A percentile compares a stretch with the other conserved stretches of the same genome.
phyloP scores from a whole-genome alignment of 2,797 vertebrate species.

The Adrianichthys oophorus region DNA sequence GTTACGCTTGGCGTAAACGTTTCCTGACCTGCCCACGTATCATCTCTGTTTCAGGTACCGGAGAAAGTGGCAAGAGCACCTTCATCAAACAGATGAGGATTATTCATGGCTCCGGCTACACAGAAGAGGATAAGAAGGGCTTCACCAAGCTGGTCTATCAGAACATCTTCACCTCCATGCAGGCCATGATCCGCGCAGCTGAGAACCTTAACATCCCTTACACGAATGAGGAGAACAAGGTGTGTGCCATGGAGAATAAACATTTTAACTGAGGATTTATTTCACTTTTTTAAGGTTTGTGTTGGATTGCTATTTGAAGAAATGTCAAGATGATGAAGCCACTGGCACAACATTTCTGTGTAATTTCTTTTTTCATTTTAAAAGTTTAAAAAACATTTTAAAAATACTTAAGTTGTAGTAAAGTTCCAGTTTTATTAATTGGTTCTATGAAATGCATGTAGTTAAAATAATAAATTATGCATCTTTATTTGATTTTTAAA shows the following conservation, averaged over 20 bases:
- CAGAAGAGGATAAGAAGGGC: slow-evolving; percentile 95
- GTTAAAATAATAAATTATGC: too few relatives aligned
- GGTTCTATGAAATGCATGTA: too few relatives aligned
- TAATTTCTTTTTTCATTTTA: too few relatives aligned
- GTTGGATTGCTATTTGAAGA: too few relatives aligned
- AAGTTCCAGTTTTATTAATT: too few relatives aligned
- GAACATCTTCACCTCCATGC: slow-evolving; percentile 99
- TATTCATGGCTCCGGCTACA: slow-evolving; percentile 97
- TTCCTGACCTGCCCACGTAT: not conserved
- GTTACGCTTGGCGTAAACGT: too few relatives aligned
- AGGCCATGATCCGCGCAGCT: slow-evolving; percentile 97
- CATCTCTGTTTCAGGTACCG: slow-evolving; percentile 82
- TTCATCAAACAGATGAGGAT: slow-evolving; percentile 99
- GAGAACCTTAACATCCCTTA: slow-evolving; percentile 94
- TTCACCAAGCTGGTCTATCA: slow-evolving; percentile 98
- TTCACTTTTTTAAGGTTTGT: not conserved
- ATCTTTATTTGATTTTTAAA: too few relatives aligned
- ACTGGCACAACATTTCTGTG: too few relatives aligned
- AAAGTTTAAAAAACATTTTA: too few relatives aligned
- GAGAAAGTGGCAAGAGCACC: slow-evolving; percentile 98
- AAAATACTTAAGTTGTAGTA: too few relatives aligned
- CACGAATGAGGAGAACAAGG: slow-evolving; percentile 96
- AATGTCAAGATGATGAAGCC: too few relatives aligned
- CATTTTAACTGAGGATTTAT: not conserved
- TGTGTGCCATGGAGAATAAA: slow-evolving; percentile 42